A percentile compares a stretch with the other conserved stretches of the same genome.
phyloP scores from a whole-genome alignment of 2,888 invertebrate genomes.

The Bhutanitis thaidina region DNA sequence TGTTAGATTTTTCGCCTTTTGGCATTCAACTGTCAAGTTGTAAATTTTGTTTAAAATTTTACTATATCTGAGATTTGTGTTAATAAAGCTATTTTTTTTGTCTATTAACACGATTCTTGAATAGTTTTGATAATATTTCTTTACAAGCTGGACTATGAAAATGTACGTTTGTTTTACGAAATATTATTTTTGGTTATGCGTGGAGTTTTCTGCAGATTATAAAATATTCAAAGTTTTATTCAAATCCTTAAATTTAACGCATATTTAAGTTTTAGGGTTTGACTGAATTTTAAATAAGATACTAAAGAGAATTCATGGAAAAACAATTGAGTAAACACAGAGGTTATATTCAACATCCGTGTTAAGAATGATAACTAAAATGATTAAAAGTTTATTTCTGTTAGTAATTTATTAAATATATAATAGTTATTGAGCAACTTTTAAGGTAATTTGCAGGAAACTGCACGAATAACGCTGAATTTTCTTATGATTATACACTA shows the following conservation, averaged over 20 bases:
- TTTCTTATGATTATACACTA: conserved; percentile 56
- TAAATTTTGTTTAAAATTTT: background rate
- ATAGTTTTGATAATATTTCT: conserved; percentile 5
- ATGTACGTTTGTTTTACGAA: conserved; percentile 15
- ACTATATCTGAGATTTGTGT: background rate
- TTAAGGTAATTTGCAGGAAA: background rate
- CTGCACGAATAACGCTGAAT: conserved; percentile 27
- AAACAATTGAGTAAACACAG: too few species aligned
- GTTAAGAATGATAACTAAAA: too few species aligned
- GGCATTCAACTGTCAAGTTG: conserved; percentile 6
- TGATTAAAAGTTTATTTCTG: too few species aligned
- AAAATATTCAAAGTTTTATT: too few species aligned
- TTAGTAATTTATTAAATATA: too few species aligned
- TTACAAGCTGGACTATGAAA: conserved; percentile 15
- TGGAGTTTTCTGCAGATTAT: conserved; percentile 13
- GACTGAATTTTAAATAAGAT: too few species aligned
- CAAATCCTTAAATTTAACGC: too few species aligned
- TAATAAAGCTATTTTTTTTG: background rate
- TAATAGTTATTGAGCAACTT: too few species aligned
- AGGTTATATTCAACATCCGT: too few species aligned
- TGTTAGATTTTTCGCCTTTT: conserved; percentile 4
- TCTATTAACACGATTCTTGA: background rate
- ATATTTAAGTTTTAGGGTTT: too few species aligned
- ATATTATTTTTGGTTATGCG: conserved; percentile 12
- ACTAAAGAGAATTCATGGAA: too few species aligned